phyloP scores from a whole-genome alignment of 2,888 invertebrate species.

The Philereme vetulata region DNA sequence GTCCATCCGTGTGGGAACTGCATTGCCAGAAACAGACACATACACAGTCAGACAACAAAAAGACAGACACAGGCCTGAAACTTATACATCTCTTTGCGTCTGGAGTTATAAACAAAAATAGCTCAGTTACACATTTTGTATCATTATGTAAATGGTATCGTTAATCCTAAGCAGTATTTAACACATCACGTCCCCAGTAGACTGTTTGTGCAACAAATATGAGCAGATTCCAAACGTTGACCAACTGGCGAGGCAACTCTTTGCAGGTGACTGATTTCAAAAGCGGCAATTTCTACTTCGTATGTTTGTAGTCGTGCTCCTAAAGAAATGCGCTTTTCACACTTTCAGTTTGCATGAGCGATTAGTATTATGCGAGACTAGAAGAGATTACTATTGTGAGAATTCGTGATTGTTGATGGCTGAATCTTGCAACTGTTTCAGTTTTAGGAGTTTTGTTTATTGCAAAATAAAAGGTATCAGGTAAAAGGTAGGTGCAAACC shows the following conservation, averaged over 20 bases:
- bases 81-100: too few relatives aligned
- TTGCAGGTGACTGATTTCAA: conserved; percentile 19
- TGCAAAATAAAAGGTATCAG: too few relatives aligned
- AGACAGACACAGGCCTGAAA: too few relatives aligned
- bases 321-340: conserved; percentile 17
- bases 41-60: too few relatives aligned
- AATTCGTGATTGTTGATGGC: not conserved
- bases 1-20: too few relatives aligned
- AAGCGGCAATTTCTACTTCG: conserved; percentile 9
- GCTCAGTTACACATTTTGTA: too few relatives aligned
- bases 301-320: conserved; percentile 3
- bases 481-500: too few relatives aligned
- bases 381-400: too few relatives aligned
- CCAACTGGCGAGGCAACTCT: conserved; percentile 17
- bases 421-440: not conserved
- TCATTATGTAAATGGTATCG: conserved; percentile 13
- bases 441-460: too few relatives aligned
- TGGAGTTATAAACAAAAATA: too few relatives aligned
- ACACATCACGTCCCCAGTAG: conserved; percentile 14
- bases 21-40: too few relatives aligned
- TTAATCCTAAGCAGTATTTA: not conserved
- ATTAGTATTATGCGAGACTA: not conserved
- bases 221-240: conserved; percentile 29
- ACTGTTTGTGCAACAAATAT: conserved; percentile 32
- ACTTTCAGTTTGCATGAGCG: conserved; percentile 23